phyloP scores from a whole-genome alignment of 2,797 vertebrate genomes.

The Alfaro cultratus region DNA sequence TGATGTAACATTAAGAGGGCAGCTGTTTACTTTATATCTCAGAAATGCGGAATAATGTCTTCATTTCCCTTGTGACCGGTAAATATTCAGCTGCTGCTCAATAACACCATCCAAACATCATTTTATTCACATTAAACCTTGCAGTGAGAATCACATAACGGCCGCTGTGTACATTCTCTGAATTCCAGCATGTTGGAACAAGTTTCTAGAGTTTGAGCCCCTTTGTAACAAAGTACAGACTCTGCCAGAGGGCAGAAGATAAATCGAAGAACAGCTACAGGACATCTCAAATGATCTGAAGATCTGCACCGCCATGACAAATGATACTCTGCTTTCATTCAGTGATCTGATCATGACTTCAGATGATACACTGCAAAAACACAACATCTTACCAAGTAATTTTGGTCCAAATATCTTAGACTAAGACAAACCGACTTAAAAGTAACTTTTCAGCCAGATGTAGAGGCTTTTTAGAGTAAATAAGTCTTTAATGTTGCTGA shows the following conservation, averaged over 20 bases:
- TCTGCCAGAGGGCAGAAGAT: constrained; percentile 30
- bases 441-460: too few relatives aligned
- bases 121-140: constrained; percentile 42
- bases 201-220: constrained; percentile 44
- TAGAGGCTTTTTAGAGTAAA: too few relatives aligned
- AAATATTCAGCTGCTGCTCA: constrained; percentile 3
- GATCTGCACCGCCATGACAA: constrained; percentile 8
- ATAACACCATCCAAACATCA: constrained; percentile 44
- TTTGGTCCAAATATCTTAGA: too few relatives aligned
- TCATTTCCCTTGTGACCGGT: constrained; percentile 24
- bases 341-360: constrained; percentile 39
- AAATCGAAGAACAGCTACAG: constrained; percentile 38
- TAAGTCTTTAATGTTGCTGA: too few relatives aligned
- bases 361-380: constrained; percentile 19
- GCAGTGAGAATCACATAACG: constrained; percentile 47
- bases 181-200: constrained; percentile 58
- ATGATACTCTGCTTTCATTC: neutral
- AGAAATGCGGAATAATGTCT: constrained; percentile 29
- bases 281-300: constrained; percentile 21
- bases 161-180: constrained; percentile 51
- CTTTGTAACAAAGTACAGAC: constrained; percentile 55
- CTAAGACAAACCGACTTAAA: too few relatives aligned
- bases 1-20: constrained; percentile 25
- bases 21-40: constrained; percentile 34
- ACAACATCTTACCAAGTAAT: too few relatives aligned